These are phyloP conservation scores for Lasius fuliginosus DNA, from an alignment of 2,888 invertebrate genomes.

Conservation along the genomic window DNA sequence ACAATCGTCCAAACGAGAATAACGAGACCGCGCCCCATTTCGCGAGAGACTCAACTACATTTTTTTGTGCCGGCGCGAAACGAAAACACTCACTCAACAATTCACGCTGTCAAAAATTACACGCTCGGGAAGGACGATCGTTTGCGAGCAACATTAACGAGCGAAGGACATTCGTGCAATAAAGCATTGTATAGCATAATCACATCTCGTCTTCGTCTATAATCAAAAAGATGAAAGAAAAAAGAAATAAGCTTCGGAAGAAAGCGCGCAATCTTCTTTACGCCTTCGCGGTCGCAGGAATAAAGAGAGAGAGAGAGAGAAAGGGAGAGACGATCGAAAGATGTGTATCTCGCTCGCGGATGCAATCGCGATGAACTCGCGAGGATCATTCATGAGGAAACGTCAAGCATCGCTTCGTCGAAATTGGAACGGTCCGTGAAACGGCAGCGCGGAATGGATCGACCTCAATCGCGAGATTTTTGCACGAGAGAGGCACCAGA, in stretches of 20 bases:
- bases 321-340: neutral
- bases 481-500: slow-evolving; percentile 6
- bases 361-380: slow-evolving; percentile 5
- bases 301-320: neutral
- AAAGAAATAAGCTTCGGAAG: too few species aligned
- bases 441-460: slow-evolving; percentile 32
- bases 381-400: slow-evolving; percentile 14
- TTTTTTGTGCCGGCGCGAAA: slow-evolving; percentile 18
- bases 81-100: neutral
- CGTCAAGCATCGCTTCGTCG: slow-evolving; percentile 9
- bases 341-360: neutral
- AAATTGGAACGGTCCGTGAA: slow-evolving; percentile 44
- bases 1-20: slow-evolving; percentile 29
- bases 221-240: neutral
- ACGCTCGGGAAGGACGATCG: neutral
- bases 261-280: neutral
- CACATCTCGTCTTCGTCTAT: neutral
- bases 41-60: slow-evolving; percentile 1
- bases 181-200: neutral
- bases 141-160: neutral
- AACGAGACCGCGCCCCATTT: slow-evolving; percentile 46
- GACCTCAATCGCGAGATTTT: slow-evolving; percentile 50
- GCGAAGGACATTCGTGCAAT: neutral
- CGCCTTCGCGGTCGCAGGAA: too few species aligned
- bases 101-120: slow-evolving; percentile 7